Base-by-base conservation (phyloP, 2,888 invertebrate genomes). In the Rotaria sp. region DNA sequence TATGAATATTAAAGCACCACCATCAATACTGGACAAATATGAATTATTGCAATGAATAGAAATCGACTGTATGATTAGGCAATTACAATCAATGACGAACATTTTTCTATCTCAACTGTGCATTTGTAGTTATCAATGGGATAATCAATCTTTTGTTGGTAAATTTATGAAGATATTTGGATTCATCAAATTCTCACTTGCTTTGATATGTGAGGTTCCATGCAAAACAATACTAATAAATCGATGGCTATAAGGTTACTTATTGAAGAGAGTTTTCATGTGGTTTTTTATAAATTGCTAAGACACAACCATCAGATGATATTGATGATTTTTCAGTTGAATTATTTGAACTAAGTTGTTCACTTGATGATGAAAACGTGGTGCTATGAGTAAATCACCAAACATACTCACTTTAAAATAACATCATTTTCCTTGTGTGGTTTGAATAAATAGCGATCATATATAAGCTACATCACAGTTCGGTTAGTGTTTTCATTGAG, bases 91-190 rank as follows among this genome's bases (percentile, higher is more conserved):
- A n/a, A 0, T 18, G 7, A 30, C 5, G 1, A 15, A n/a, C 41
- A n/a, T 24, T 1, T 67, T 67, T 67, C 2, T 18, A 0, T n/a
- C n/a, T n/a, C n/a, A n/a, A n/a, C n/a, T n/a, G n/a, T n/a, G n/a
- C n/a, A n/a, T n/a, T 35, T 67, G 15, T 67, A 67, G 84, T 26
- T 87, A 87, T 74, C 87, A 87, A 74, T 87, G 87, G 87, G 87
- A 35, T 48, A 48, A 67, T 45, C 87, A 87, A 50, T 38, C 0
- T n/a, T 74, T 87, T 21, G 87, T 87, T 48, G 30, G 87, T 15
- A 15, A 84, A 38, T 87, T 18, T 87, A 84, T 45, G 50, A 75
- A 84, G 84, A 87, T 52, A 52, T 87, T 30, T 38, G 41, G 0
- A 85, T 85, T 84, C 67, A 48, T 41, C 41, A 59, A n/a, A 30